Conservation (phyloP, 2,113 vertebrate genomes). For the Desmodus rotundus region DNA sequence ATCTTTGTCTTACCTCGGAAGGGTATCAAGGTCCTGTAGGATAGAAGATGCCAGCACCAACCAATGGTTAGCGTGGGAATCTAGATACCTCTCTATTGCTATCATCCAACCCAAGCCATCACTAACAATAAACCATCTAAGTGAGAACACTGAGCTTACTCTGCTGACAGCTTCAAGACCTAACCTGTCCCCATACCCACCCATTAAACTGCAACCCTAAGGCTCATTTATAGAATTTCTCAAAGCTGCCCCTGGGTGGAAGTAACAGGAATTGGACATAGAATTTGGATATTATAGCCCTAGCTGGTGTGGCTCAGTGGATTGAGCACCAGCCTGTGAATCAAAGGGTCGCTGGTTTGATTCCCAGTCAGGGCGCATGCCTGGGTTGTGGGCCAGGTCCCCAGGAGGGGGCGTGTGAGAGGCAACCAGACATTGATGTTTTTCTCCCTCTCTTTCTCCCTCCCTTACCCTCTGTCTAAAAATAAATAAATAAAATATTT, state of each 20-base stretch:
- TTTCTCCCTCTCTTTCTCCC: too few relatives aligned
- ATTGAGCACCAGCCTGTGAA: too few relatives aligned
- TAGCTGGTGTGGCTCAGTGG: too few relatives aligned
- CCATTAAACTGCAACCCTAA: neutral
- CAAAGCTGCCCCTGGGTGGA: neutral
- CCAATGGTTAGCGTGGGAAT: neutral
- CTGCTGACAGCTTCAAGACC: neutral
- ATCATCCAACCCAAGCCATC: neutral
- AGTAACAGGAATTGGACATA: neutral
- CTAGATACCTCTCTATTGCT: neutral
- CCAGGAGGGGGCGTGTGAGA: too few relatives aligned
- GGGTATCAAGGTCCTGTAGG: neutral
- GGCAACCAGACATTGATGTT: too few relatives aligned
- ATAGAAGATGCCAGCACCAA: neutral
- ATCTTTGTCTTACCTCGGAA: neutral
- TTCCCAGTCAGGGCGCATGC: too few relatives aligned
- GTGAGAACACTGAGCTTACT: slow-evolving; percentile 3
- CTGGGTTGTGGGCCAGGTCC: too few relatives aligned
- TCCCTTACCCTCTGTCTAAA: too few relatives aligned
- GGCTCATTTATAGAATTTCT: slow-evolving; percentile 23
- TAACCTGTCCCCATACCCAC: neutral
- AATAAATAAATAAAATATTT: too few relatives aligned
- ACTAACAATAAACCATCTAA: neutral
- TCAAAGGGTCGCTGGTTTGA: too few relatives aligned
- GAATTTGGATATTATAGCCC: neutral